phyloP scores from a whole-genome alignment of 2,888 invertebrate genomes.

The Ctena decussata region DNA sequence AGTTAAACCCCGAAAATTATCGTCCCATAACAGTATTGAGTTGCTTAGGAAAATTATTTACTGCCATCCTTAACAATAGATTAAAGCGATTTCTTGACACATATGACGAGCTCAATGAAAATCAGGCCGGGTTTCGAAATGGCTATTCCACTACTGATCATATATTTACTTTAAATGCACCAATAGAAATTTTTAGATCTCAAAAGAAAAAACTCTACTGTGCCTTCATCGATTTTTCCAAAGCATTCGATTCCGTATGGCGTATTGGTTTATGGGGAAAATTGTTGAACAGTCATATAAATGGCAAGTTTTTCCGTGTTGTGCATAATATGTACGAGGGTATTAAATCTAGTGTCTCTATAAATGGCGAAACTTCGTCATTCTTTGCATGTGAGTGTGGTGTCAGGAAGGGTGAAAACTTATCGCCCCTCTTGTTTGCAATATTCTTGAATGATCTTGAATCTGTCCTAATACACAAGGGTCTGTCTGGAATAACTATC shows the following conservation, averaged over 20 bases:
- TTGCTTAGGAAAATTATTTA: slow-evolving; percentile 26
- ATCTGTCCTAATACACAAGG: not conserved
- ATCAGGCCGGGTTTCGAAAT: slow-evolving; percentile 34
- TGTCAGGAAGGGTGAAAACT: slow-evolving; percentile 34
- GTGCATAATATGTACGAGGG: slow-evolving; percentile 36
- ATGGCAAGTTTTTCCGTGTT: slow-evolving; percentile 40
- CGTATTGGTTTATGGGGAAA: slow-evolving; percentile 34
- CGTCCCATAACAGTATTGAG: slow-evolving; percentile 25
- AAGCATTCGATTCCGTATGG: slow-evolving; percentile 35
- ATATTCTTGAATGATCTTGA: slow-evolving; percentile 33
- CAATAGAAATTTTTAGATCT: not conserved
- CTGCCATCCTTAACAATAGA: too few species aligned
- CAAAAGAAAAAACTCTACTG: slow-evolving; percentile 18
- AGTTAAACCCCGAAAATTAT: slow-evolving; percentile 21
- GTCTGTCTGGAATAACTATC: not conserved
- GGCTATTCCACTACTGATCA: slow-evolving; percentile 30
- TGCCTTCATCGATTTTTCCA: too few species aligned
- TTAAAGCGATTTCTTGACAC: slow-evolving; percentile 22
- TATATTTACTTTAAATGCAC: slow-evolving; percentile 27
- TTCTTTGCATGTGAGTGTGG: slow-evolving; percentile 22
- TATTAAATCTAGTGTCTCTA: slow-evolving; percentile 32
- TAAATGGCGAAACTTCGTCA: not conserved
- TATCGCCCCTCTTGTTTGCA: slow-evolving; percentile 30
- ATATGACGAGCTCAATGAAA: not conserved
- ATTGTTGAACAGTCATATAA: slow-evolving; percentile 11